Evolutionary conservation across 2,113 vertebrate genomes (phyloP).

Genomic region (Psephotus haematonotus): DNA sequence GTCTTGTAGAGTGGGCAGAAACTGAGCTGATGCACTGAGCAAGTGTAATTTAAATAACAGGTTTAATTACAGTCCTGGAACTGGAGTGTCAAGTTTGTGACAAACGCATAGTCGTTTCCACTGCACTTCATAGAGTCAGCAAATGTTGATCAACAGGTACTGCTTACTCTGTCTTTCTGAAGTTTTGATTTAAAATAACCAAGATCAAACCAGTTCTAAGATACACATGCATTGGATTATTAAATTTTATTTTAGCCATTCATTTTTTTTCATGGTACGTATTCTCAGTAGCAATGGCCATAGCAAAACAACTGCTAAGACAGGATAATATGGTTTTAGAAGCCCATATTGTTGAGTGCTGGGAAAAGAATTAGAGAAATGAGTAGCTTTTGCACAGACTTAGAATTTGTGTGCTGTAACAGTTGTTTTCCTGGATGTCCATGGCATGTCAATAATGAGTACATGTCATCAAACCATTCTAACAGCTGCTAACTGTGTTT

Average conservation of each 20-base stretch:
- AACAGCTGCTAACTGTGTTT: background rate
- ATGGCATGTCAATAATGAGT: background rate
- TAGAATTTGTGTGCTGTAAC: background rate
- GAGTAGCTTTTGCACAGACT: background rate
- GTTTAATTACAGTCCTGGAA: constrained; percentile 33
- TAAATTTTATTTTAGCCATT: background rate
- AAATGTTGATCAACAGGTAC: constrained; percentile 47
- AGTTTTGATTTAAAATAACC: constrained; percentile 34
- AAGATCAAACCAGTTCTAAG: background rate
- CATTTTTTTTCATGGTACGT: background rate
- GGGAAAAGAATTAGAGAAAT: background rate
- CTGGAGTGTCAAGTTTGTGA: constrained; percentile 44
- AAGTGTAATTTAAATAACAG: constrained; percentile 22
- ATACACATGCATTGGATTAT: background rate
- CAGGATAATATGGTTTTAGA: background rate
- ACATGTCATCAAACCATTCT: background rate
- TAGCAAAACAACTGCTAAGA: background rate
- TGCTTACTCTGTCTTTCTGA: background rate
- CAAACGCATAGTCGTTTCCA: background rate
- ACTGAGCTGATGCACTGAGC: background rate
- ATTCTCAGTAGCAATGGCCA: background rate
- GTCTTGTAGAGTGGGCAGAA: constrained; percentile 16
- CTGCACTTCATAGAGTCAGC: background rate
- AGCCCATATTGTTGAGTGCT: background rate
- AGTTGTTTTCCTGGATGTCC: background rate